Base-by-base conservation (phyloP, 1,140 invertebrate species). In the Zaprionus lachaisei region DNA sequence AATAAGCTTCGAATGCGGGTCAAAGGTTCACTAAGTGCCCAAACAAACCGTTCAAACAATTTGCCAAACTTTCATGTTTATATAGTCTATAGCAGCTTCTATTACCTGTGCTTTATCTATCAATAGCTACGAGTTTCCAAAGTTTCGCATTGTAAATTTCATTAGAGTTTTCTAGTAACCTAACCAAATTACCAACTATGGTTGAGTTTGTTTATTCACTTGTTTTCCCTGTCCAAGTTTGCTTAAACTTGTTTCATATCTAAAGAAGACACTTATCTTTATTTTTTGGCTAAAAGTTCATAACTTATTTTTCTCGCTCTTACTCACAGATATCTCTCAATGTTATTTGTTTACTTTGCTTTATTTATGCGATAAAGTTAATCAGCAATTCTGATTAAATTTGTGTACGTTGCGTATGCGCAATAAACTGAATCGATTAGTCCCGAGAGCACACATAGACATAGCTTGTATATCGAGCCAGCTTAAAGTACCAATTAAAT, bases 401-500 rank as follows among this genome's bases (percentile, higher is more conserved):
- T 51, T 17, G 28, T 17, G 28, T 37, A 7, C 63, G 4, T 20
- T 41, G 63, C 63, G 51, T 65, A 65, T 66, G 55, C 54, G 64
- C 64, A 44, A 66, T 66, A 56, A 66, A 66, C 44, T 57, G 11
- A 38, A 51, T 51, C 47, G 47, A 51, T 51, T 51, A 24, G 24
- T 41, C 15, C 15, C 38, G 1, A 41, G 15, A 14, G 38, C 12
- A 34, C n/a, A 17, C 1, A 44, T 20, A 22, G 6, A 44, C 41
- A 44, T 44, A 7, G n/a, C n/a, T 44, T 51, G 20, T 51, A 5
- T 20, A 51, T 58, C 38, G 38, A 44, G 44, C 22, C 34, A 38
- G 31, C 34, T 61, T 38, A 38, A 44, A 38, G 54, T 71, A 54
- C 15, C 55, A 72, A 72, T 76, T 65, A 76, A 65, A 72, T 26